Evolutionary conservation across 2,113 vertebrate species (phyloP).

Genomic region (Numida meleagris): DNA sequence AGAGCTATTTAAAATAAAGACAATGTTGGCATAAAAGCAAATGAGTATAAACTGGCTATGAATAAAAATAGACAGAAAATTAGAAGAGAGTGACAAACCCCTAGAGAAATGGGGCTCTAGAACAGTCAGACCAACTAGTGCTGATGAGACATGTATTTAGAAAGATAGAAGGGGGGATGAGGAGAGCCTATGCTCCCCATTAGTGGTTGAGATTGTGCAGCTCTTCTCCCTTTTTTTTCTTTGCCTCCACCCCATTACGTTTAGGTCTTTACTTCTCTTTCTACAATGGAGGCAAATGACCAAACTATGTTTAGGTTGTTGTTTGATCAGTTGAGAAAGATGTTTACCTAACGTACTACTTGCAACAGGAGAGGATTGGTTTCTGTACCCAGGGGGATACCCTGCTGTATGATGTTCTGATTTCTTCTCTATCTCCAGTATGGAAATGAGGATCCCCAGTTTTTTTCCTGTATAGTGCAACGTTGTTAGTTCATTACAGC

Average conservation of each 20-base stretch:
- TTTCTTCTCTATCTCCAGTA: background rate
- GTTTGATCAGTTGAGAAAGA: background rate
- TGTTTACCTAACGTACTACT: background rate
- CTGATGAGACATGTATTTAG: background rate
- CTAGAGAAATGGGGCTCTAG: background rate
- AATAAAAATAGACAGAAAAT: background rate
- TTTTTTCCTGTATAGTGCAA: background rate
- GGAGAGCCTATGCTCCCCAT: fast-evolving
- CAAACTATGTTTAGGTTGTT: background rate
- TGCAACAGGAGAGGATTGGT: background rate
- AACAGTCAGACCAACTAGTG: background rate
- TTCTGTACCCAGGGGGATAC: background rate
- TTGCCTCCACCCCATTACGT: fast-evolving
- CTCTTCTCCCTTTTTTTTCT: background rate
- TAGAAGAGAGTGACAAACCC: background rate
- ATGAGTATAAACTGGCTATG: background rate
- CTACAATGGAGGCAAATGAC: background rate
- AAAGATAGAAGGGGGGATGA: background rate
- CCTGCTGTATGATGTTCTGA: background rate
- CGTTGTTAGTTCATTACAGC: background rate
- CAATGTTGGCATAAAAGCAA: background rate
- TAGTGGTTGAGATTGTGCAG: background rate
- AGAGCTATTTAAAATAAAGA: background rate
- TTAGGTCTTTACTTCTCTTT: background rate
- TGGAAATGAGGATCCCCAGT: background rate